Conservation (phyloP, 2,888 invertebrate species). For the Melipona beecheii region DNA sequence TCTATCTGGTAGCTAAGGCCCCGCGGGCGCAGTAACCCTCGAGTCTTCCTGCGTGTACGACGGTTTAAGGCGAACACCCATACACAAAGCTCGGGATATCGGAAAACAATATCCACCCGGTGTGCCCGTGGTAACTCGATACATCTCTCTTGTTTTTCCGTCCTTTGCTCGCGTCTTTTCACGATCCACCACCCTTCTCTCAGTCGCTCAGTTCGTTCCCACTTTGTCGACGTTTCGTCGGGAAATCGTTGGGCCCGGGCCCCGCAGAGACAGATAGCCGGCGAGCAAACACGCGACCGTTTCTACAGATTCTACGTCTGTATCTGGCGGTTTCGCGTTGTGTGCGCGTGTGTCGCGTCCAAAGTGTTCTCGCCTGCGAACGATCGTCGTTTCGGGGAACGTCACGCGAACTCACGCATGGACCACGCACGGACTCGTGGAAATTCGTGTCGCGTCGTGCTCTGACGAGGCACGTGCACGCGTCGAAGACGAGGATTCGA, state of each 20-base stretch:
- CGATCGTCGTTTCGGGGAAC: neutral
- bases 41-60: constrained; percentile 82
- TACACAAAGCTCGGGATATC: constrained; percentile 78
- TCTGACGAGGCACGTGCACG: neutral
- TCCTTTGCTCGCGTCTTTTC: neutral
- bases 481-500: neutral
- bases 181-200: neutral
- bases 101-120: constrained; percentile 76
- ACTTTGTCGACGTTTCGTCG: constrained; percentile 19
- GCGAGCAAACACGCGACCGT: constrained; percentile 32
- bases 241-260: constrained; percentile 30
- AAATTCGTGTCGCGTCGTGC: neutral
- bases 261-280: constrained; percentile 51
- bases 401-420: neutral
- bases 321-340: neutral
- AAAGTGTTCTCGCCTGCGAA: neutral
- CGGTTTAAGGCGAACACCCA: constrained; percentile 79
- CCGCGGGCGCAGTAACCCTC: constrained; percentile 84
- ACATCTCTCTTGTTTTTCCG: constrained; percentile 40
- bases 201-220: neutral
- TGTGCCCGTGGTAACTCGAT: constrained; percentile 68
- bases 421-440: neutral
- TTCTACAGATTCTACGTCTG: constrained; percentile 25
- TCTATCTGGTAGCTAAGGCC: constrained; percentile 84
- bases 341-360: constrained; percentile 21